Conservation (phyloP, 2,113 vertebrate genomes). For the Megaceryle torquata region DNA sequence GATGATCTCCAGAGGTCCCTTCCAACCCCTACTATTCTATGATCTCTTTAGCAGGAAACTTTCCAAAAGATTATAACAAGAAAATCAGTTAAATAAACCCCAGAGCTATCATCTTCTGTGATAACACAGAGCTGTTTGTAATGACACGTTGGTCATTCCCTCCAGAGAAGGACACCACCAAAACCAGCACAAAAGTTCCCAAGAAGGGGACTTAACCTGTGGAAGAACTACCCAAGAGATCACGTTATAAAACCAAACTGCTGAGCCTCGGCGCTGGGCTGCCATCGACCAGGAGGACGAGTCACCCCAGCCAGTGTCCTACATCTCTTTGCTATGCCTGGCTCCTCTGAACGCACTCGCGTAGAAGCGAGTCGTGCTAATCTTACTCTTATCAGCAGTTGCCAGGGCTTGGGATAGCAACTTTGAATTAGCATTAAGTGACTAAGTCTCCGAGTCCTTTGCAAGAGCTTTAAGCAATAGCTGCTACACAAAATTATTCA, state of each 20-base stretch:
- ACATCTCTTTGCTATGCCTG: background rate
- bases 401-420: background rate
- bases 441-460: background rate
- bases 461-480: background rate
- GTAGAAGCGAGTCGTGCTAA: background rate
- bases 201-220: background rate
- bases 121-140: background rate
- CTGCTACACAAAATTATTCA: background rate
- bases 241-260: accelerated
- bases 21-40: too few relatives aligned
- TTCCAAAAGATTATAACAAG: background rate
- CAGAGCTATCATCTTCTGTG: background rate
- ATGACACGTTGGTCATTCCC: accelerated
- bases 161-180: background rate
- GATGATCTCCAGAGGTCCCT: too few relatives aligned
- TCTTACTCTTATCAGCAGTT: constrained; percentile 23
- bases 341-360: background rate
- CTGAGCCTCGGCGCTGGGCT: accelerated
- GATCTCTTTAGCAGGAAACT: background rate
- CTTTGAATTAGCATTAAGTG: background rate
- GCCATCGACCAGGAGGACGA: accelerated
- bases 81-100: background rate
- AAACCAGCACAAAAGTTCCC: background rate
- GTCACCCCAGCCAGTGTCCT: background rate
- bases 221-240: background rate